Conservation (phyloP, 2,888 invertebrate species). For the Ophioninae sp. region DNA sequence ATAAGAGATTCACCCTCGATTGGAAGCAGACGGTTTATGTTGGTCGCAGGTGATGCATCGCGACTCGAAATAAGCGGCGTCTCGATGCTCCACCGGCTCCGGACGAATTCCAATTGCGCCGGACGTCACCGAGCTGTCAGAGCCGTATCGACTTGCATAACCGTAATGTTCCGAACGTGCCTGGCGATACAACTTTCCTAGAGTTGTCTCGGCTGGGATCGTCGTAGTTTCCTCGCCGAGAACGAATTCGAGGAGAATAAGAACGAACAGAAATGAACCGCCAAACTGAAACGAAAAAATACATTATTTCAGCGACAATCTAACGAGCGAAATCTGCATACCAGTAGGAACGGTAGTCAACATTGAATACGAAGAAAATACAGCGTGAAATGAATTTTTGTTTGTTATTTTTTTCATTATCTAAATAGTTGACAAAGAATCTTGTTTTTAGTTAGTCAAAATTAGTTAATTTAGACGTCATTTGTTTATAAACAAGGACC, state of each 20-base stretch:
- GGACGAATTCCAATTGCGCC: conserved; percentile 69
- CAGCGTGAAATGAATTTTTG: too few species aligned
- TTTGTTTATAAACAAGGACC: too few species aligned
- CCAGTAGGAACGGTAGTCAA: neutral
- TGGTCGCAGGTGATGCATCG: conserved; percentile 77
- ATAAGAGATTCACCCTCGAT: conserved; percentile 65
- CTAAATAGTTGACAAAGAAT: too few species aligned
- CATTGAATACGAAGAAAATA: too few species aligned
- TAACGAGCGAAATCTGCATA: neutral
- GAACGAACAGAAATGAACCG: conserved; percentile 45
- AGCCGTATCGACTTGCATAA: conserved; percentile 70
- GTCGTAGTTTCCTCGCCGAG: conserved; percentile 64
- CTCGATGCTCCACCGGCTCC: conserved; percentile 72
- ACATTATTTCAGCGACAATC: neutral
- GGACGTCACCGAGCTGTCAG: conserved; percentile 70
- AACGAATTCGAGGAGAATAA: conserved; percentile 42
- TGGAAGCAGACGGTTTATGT: conserved; percentile 69
- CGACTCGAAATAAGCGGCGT: conserved; percentile 75
- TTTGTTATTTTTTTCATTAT: too few species aligned
- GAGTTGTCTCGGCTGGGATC: conserved; percentile 69
- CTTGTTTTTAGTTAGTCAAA: too few species aligned
- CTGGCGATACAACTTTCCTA: conserved; percentile 74
- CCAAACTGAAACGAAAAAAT: conserved; percentile 45
- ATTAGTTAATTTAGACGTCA: too few species aligned
- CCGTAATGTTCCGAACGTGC: conserved; percentile 73